A percentile compares a stretch with the other conserved stretches of the same genome.
Conservation (phyloP, 2,888 invertebrate species). For the Epicampocera succincta region DNA sequence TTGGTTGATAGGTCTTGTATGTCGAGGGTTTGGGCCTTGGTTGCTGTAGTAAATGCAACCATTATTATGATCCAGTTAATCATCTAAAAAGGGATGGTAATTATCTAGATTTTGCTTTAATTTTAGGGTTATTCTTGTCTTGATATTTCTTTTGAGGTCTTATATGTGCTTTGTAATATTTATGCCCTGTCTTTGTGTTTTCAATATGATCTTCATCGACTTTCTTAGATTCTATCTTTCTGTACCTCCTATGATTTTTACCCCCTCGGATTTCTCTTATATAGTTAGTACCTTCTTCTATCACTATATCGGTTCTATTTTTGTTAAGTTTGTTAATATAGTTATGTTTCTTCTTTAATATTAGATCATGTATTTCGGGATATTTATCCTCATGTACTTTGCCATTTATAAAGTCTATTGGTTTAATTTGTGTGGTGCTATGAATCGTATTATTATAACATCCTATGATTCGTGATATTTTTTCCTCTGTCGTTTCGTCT, state of each 20-base stretch:
- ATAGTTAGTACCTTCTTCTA: conserved; percentile 11
- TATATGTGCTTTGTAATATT: conserved; percentile 23
- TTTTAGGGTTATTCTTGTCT: conserved; percentile 6
- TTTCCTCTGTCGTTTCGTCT: conserved; percentile 63
- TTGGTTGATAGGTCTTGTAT: conserved; percentile 23
- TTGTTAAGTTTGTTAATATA: background rate
- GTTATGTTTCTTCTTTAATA: conserved; percentile 1
- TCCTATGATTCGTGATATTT: too few relatives aligned
- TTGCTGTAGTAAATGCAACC: conserved; percentile 3
- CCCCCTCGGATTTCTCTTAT: background rate
- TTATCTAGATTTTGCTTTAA: background rate
- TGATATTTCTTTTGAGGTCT: conserved; percentile 21
- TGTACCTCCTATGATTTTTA: conserved; percentile 30
- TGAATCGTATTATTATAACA: conserved; percentile 67
- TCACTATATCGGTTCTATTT: conserved; percentile 12
- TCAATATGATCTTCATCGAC: conserved; percentile 4
- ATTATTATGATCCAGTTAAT: background rate
- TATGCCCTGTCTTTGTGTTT: conserved; percentile 3
- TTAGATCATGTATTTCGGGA: conserved; percentile 26
- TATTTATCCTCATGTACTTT: conserved; percentile 55
- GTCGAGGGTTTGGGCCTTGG: conserved; percentile 3
- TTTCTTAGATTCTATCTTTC: background rate
- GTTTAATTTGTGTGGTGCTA: conserved; percentile 60
- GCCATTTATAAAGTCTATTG: conserved; percentile 68
- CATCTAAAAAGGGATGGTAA: too few relatives aligned